phyloP scores from a whole-genome alignment of 2,888 invertebrate species.

The Spialia ferax region DNA sequence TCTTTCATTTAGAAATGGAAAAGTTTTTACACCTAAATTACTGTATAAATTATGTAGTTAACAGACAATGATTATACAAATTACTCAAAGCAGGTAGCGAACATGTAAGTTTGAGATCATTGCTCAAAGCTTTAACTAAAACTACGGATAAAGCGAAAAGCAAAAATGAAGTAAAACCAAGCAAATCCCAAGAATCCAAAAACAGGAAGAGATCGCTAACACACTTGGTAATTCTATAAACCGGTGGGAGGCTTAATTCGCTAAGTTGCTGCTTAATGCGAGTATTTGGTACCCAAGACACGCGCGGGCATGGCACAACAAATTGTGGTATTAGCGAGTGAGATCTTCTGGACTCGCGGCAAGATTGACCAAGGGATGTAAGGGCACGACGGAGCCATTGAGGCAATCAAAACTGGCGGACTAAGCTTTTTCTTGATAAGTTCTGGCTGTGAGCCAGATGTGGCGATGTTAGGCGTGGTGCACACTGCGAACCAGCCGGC shows the following conservation, averaged over 20 bases:
- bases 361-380: conserved; percentile 43
- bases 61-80: no score
- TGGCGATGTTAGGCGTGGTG: conserved; percentile 43
- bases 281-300: conserved; percentile 11
- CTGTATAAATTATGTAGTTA: no score
- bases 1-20: no score
- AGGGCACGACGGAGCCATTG: conserved; percentile 61
- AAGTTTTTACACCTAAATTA: no score
- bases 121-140: neutral
- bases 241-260: conserved; percentile 7
- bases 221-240: conserved; percentile 18
- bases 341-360: conserved; percentile 29
- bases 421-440: conserved; percentile 58
- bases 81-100: no score
- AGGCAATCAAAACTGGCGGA: conserved; percentile 63
- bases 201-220: conserved; percentile 10
- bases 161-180: no score
- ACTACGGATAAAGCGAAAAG: neutral
- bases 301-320: conserved; percentile 8
- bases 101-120: no score
- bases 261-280: conserved; percentile 1
- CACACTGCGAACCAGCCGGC: conserved; percentile 40
- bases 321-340: conserved; percentile 14
- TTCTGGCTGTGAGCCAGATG: conserved; percentile 65
- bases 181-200: conserved; percentile 3